Evolutionary conservation across 2,113 vertebrate genomes (phyloP).

Genomic region (Tachysurus fulvidraco): DNA sequence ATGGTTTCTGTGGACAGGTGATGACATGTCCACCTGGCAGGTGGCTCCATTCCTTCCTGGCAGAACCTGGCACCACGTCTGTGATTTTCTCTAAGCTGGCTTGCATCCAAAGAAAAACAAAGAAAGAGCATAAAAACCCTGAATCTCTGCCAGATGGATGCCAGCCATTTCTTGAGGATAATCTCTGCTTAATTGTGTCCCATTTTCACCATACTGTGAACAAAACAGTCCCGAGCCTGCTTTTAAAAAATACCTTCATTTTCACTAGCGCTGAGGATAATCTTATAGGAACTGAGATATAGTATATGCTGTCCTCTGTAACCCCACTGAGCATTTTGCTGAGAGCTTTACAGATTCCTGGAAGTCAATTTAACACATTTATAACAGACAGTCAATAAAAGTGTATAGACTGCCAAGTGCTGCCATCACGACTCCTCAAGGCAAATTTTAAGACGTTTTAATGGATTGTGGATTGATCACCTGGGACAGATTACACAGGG

Average conservation of each 20-base stretch:
- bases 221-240: not conserved
- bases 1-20: not conserved
- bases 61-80: slow-evolving; percentile 21
- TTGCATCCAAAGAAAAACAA: slow-evolving; percentile 12
- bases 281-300: slow-evolving; percentile 4
- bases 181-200: not conserved
- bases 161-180: not conserved
- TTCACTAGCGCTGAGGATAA: not conserved
- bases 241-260: not conserved
- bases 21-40: slow-evolving; percentile 15
- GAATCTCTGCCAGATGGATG: not conserved
- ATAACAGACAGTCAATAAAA: not conserved
- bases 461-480: not conserved
- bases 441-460: not conserved
- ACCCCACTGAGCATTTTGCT: not conserved
- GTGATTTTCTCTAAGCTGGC: slow-evolving; percentile 24
- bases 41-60: slow-evolving; percentile 21
- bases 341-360: not conserved
- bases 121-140: not conserved
- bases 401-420: not conserved
- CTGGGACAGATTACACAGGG: not conserved
- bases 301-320: not conserved
- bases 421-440: not conserved
- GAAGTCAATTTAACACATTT: not conserved
- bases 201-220: not conserved